Evolutionary conservation across 2,888 invertebrate species (phyloP).

Genomic region (Chrysodeixis includens): DNA sequence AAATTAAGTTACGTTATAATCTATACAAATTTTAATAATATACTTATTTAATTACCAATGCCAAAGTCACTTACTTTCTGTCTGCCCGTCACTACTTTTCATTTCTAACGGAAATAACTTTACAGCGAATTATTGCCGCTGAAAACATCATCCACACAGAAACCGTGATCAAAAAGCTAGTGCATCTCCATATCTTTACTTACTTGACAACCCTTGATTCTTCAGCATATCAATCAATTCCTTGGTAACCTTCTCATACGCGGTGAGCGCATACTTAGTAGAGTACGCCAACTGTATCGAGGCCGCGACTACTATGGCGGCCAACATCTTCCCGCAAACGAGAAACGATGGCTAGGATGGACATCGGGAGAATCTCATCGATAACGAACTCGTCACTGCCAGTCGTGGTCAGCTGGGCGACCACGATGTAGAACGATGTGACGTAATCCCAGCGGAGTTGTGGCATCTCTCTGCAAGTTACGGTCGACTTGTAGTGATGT

Average conservation of each 20-base stretch:
- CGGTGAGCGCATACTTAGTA: slow-evolving; percentile 76
- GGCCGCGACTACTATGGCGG: slow-evolving; percentile 78
- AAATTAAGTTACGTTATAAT: too few relatives aligned
- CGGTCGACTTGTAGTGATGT: not conserved
- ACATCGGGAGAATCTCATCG: slow-evolving; percentile 66
- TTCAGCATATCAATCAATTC: slow-evolving; percentile 80
- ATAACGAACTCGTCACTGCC: slow-evolving; percentile 81
- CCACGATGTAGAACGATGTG: slow-evolving; percentile 79
- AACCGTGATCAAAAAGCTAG: not conserved
- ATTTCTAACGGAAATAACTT: too few relatives aligned
- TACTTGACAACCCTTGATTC: slow-evolving; percentile 83
- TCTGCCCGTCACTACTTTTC: too few relatives aligned
- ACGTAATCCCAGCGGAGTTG: slow-evolving; percentile 79
- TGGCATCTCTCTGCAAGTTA: slow-evolving; percentile 67
- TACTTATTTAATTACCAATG: too few relatives aligned
- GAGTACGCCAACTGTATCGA: slow-evolving; percentile 80
- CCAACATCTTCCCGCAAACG: slow-evolving; percentile 81
- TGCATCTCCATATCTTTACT: slow-evolving; percentile 34
- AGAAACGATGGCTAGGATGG: slow-evolving; percentile 73
- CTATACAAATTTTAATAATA: too few relatives aligned
- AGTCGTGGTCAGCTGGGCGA: slow-evolving; percentile 74
- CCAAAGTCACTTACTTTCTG: too few relatives aligned
- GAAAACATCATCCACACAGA: not conserved
- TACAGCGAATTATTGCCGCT: too few relatives aligned
- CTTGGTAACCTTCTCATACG: slow-evolving; percentile 74